Percentiles rank a stretch among this genome's conserved stretches.
phyloP scores from a whole-genome alignment of 2,797 vertebrate genomes.

The Onychomys leucogaster region DNA sequence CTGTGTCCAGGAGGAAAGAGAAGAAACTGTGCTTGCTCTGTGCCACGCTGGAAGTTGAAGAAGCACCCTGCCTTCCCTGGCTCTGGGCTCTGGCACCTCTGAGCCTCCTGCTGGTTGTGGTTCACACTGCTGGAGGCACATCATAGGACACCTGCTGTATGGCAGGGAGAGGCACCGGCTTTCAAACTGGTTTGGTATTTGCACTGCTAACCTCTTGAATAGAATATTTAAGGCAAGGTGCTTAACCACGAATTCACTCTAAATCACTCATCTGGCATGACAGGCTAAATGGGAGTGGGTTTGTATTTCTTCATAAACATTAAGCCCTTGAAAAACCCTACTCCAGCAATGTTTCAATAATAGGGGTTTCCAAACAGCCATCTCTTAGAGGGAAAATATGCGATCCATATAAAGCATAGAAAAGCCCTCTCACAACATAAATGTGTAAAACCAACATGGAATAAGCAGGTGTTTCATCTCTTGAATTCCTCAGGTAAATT shows the following conservation, averaged over 20 bases:
- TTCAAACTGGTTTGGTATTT: conserved; percentile 56
- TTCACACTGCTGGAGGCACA: conserved; percentile 38
- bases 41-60: conserved; percentile 64
- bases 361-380: neutral
- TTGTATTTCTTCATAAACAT: conserved; percentile 58
- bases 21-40: conserved; percentile 7
- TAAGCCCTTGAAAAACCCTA: conserved; percentile 21
- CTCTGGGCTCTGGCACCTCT: conserved; percentile 28
- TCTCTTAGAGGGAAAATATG: conserved; percentile 17
- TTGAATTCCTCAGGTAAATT: conserved; percentile 37
- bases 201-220: conserved; percentile 58
- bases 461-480: conserved; percentile 38
- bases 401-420: conserved; percentile 16
- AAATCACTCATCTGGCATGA: conserved; percentile 57
- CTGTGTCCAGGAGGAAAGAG: conserved; percentile 56
- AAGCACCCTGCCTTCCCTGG: conserved; percentile 9
- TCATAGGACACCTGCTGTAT: conserved; percentile 63
- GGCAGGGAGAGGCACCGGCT: neutral
- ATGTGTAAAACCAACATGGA: neutral
- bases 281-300: conserved; percentile 47
- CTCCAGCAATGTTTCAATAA: conserved; percentile 55
- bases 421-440: conserved; percentile 14
- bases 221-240: conserved; percentile 56
- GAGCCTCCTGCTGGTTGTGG: conserved; percentile 64
- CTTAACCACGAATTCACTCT: conserved; percentile 43